Base-by-base conservation (phyloP, 1,140 invertebrate species). In the Dendrolimus kikuchii region DNA sequence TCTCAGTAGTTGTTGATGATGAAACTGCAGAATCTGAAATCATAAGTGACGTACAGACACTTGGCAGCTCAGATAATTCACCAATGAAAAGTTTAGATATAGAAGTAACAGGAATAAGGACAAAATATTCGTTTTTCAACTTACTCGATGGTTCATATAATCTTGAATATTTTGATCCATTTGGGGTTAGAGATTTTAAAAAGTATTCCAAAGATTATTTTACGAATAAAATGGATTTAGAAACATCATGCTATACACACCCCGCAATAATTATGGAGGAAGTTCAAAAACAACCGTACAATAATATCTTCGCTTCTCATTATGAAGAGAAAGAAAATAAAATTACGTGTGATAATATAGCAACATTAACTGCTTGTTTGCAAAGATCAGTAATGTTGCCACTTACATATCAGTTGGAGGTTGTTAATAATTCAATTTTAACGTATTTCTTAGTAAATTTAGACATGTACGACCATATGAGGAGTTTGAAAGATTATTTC, bases 351-450 rank as follows among this genome's bases (percentile, higher is more conserved):
- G 73, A 88, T 68, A 83, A 87, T 73, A 77, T 89, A 67, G 82
- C 89, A 23, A 89, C 90, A 53, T 71, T 93, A 43, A 89, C 90
- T 0, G 89, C 90, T 6, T 92, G 91, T 55, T 66, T 93, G 4
- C 90, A 92, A 64, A 89, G 91, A 67, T 93, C 92, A 2, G 88
- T 94, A 3, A 84, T 91, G 62, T 81, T 93, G 55, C 93, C 93
- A 0, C 65, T 94, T 2, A 88, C 88, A n/a, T 89, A 90, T 38
- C 92, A 94, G 66, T 89, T 91, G 48, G 89, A 90, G 48, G 82
- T 94, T 5, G 89, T 93, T 0, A 93, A 93, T 53, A 91, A 91
- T 51, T 93, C 93, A 7, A 89, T 94, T 9, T 79, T 95, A 41
- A 92, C 92, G 48, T 90, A 92, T 66, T 91, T 93, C 54, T 76